Conservation (phyloP, 35 echinoderm and acorn worm species). For the Heliocidaris tuberculata region DNA sequence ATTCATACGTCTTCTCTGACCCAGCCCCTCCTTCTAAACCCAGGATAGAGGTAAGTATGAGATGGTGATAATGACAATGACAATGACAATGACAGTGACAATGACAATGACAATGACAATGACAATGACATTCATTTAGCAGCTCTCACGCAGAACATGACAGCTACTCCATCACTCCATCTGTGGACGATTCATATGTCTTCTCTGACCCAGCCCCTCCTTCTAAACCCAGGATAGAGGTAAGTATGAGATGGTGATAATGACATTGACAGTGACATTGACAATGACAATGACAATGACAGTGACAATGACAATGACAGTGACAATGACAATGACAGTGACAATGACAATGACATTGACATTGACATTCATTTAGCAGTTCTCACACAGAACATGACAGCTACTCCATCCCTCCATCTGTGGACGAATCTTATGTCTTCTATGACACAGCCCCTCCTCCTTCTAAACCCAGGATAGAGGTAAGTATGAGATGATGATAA, state of each 20-base stretch:
- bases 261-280: background rate
- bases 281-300: background rate
- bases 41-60: constrained; percentile 28
- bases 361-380: background rate
- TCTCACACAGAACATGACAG: constrained; percentile 15
- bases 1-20: constrained; percentile 11
- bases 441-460: background rate
- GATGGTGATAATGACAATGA: background rate
- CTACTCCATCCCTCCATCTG: constrained; percentile 18
- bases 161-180: background rate
- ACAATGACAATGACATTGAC: no score
- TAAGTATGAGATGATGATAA: background rate
- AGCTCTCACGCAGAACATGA: constrained; percentile 31
- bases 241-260: background rate
- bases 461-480: constrained; percentile 29
- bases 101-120: background rate
- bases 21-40: background rate
- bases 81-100: background rate
- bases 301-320: background rate
- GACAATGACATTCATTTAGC: background rate
- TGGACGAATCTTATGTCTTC: constrained; percentile 33
- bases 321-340: background rate
- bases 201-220: background rate
- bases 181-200: background rate
- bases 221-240: constrained; percentile 29